These are phyloP conservation scores for Agapetus fuscipes DNA, from an alignment of 2,888 invertebrate species.

Conservation along the genomic window DNA sequence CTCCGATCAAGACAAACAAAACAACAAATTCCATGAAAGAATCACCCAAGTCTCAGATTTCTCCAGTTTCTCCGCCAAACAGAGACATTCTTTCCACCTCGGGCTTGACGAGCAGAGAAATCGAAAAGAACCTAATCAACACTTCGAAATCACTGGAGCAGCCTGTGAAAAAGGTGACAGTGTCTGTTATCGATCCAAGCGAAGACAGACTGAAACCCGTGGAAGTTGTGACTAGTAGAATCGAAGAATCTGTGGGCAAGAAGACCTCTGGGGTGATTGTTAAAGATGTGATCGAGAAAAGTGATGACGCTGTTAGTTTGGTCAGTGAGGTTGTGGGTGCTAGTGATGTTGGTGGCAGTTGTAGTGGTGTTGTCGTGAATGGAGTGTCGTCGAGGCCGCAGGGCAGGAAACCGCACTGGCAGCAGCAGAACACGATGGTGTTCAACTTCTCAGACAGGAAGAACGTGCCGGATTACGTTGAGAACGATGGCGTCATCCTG, in stretches of 20 bases:
- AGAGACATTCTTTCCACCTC: no score
- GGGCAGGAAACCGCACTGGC: slow-evolving; percentile 27
- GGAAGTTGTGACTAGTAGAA: neutral
- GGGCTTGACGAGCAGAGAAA: slow-evolving; percentile 49
- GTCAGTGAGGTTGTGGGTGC: slow-evolving; percentile 7
- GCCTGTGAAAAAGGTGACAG: slow-evolving; percentile 36
- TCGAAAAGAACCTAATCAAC: slow-evolving; percentile 61
- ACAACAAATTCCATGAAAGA: no score
- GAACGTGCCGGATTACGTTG: slow-evolving; percentile 85
- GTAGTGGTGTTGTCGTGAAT: slow-evolving; percentile 14
- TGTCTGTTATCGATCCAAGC: slow-evolving; percentile 24
- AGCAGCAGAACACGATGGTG: slow-evolving; percentile 55
- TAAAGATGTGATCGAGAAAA: slow-evolving; percentile 3
- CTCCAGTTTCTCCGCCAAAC: no score
- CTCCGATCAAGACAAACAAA: no score
- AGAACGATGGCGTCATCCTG: slow-evolving; percentile 74
- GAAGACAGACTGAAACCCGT: slow-evolving; percentile 6
- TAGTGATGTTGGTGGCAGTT: slow-evolving; percentile 1
- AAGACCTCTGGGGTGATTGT: slow-evolving; percentile 11
- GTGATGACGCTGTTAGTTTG: slow-evolving; percentile 10
- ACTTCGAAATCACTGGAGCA: slow-evolving; percentile 48
- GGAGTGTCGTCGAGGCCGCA: slow-evolving; percentile 26
- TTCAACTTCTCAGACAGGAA: slow-evolving; percentile 81
- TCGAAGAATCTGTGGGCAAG: slow-evolving; percentile 6
- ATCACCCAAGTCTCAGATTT: slow-evolving; percentile 20